A percentile compares a stretch with the other conserved stretches of the same genome.
These are phyloP conservation scores for Drosophila eohydei DNA, from an alignment of 2,888 invertebrate species.

Conservation along the genomic window DNA sequence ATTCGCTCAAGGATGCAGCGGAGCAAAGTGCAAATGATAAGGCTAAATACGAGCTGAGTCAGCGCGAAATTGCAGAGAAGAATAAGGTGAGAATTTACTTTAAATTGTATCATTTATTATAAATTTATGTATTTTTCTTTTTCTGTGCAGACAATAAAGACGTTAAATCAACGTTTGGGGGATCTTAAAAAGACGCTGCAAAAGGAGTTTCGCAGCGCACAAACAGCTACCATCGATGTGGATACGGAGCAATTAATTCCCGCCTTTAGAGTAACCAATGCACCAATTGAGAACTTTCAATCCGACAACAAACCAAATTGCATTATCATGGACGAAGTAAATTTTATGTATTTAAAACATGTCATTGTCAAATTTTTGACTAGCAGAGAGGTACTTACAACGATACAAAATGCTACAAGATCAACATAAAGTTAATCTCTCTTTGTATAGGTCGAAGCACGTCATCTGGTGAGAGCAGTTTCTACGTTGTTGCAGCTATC, in stretches of 20 bases:
- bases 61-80: slow-evolving; percentile 88
- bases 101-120: not conserved
- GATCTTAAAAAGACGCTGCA: slow-evolving; percentile 97
- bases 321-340: slow-evolving; percentile 88
- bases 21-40: slow-evolving; percentile 70
- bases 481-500: slow-evolving; percentile 93
- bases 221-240: slow-evolving; percentile 57
- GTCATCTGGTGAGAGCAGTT: slow-evolving; percentile 95
- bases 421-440: not conserved
- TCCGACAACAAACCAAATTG: slow-evolving; percentile 66
- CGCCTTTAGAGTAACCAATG: slow-evolving; percentile 45
- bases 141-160: slow-evolving; percentile 90
- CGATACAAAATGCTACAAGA: not conserved
- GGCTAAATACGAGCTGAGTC: slow-evolving; percentile 77
- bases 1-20: slow-evolving; percentile 68
- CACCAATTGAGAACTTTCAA: slow-evolving; percentile 54
- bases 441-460: slow-evolving; percentile 88
- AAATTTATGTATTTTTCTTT: not conserved
- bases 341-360: slow-evolving; percentile 95
- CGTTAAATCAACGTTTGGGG: slow-evolving; percentile 93
- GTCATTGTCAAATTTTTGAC: slow-evolving; percentile 97
- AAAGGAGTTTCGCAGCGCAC: slow-evolving; percentile 88
- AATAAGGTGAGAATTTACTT: slow-evolving; percentile 86
- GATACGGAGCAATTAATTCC: slow-evolving; percentile 57
- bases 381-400: slow-evolving; percentile 88